Base-by-base conservation (phyloP, 2,888 invertebrate genomes). In the Diarsia mendica region DNA sequence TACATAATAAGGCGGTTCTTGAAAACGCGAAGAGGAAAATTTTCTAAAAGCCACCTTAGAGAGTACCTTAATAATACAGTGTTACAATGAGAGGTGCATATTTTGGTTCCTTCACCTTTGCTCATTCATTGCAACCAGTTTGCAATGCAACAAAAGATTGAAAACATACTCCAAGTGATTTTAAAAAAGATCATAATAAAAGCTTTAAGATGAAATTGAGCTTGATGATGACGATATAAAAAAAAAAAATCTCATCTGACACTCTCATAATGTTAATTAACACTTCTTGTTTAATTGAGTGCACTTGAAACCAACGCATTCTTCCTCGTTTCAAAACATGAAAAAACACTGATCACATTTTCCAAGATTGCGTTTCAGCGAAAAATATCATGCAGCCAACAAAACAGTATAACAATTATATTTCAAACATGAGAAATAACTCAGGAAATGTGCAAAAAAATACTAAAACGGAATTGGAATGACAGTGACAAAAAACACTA, bases 1-100 rank as follows among this genome's bases (percentile, higher is more conserved):
- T n/a, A n/a, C 80, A 48, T 63, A 44, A 49, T 70, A 3, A 46
- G 46, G 39, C 18, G 2, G 28, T 67, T 48, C 60, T 78, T 39
- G 39, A 28, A 61, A 65, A 13, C 10, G 18, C 44, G 2, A 46
- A 18, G 33, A 65, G 71, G 64, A 79, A 64, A 58, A 79, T 70
- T n/a, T 46, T 65, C 49, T 51, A 46, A 64, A 58, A 46, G 20
- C 51, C n/a, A 23, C 20, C 44, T 67, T 67, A 33, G 39, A 65
- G 44, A 9, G 8, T 68, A 28, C 28, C 28, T 28, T 28, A 65
- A 72, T 72, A 46, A 48, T 33, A 79, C 33, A 64, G 46, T 49
- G 53, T 68, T 73, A 73, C 28, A 73, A 68, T 53, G 44, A 15
- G 11, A 11, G 39, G 46, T n/a, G 15, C n/a, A 46, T 48, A 20